A percentile compares a stretch with the other conserved stretches of the same genome.
Conservation (phyloP, 1,140 invertebrate species). For the Drosophila nigromelanica region DNA sequence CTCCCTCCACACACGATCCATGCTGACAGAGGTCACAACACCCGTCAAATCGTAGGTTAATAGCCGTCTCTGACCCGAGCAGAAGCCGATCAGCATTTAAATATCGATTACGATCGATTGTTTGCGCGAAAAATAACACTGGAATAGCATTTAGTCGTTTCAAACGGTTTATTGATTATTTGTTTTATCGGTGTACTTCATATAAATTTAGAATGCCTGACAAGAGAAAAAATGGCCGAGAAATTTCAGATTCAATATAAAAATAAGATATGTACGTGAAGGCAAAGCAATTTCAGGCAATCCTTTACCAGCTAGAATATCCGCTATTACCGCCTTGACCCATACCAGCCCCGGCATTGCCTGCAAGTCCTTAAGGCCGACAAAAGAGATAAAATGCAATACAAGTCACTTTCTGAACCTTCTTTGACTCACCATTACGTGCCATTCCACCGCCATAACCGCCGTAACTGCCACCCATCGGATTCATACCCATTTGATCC, state of each 20-base stretch:
- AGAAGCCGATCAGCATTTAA: conserved; percentile 36
- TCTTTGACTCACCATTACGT: conserved; percentile 39
- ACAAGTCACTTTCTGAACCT: background rate
- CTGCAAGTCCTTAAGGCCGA: conserved; percentile 27
- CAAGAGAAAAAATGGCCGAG: background rate
- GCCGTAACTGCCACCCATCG: conserved; percentile 28
- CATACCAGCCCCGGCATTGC: conserved; percentile 24
- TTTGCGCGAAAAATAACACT: background rate
- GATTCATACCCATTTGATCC: conserved; percentile 23
- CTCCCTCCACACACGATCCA: conserved; percentile 40
- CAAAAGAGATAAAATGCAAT: background rate
- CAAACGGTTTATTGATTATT: background rate
- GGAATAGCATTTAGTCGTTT: background rate
- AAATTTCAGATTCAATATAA: background rate
- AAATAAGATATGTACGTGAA: background rate
- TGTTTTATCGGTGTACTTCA: background rate
- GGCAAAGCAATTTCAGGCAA: background rate
- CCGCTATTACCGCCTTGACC: conserved; percentile 12
- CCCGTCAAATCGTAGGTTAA: conserved; percentile 53
- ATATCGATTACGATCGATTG: conserved; percentile 44
- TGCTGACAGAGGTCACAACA: conserved; percentile 72
- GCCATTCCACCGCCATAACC: conserved; percentile 22
- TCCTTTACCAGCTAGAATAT: conserved; percentile 1
- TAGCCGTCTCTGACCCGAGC: conserved; percentile 48
- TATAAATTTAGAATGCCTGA: background rate